Evolutionary conservation across 2,113 vertebrate genomes (phyloP).

Genomic region (Scopus umbretta): DNA sequence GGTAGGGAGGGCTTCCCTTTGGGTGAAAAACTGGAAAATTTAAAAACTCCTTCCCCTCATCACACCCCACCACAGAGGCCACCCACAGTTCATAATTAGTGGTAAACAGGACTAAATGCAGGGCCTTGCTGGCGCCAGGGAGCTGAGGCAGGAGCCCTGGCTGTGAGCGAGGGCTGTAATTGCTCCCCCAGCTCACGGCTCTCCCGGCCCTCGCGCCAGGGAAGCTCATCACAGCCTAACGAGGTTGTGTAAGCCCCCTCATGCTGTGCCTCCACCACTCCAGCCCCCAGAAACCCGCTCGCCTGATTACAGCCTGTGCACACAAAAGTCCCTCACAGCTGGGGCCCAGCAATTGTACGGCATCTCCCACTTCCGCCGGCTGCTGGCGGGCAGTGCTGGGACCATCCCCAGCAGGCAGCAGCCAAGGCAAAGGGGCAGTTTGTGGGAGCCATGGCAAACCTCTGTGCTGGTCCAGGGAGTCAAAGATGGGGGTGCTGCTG

Average conservation of each 20-base stretch:
- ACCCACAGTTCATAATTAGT: accelerated
- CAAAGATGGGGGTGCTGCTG: neutral
- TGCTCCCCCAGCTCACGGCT: accelerated
- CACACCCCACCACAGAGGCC: accelerated
- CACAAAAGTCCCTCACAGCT: neutral
- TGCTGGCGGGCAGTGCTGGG: accelerated
- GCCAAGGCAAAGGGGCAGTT: neutral
- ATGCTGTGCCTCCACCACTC: accelerated
- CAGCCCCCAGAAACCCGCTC: accelerated
- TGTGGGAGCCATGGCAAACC: neutral
- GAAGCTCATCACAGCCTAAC: neutral
- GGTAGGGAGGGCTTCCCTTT: neutral
- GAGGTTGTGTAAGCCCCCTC: neutral
- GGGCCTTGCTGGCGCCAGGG: neutral
- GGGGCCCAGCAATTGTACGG: accelerated
- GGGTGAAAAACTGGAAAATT: neutral
- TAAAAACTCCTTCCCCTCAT: neutral
- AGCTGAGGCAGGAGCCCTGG: neutral
- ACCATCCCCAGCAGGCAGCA: accelerated
- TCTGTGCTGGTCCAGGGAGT: accelerated
- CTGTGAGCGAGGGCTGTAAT: neutral
- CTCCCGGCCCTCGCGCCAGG: accelerated
- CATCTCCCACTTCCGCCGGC: accelerated
- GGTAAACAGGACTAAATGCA: neutral
- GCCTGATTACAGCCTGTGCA: accelerated